phyloP scores from a whole-genome alignment of 2,888 invertebrate genomes.

The Gymnocheta viridis region DNA sequence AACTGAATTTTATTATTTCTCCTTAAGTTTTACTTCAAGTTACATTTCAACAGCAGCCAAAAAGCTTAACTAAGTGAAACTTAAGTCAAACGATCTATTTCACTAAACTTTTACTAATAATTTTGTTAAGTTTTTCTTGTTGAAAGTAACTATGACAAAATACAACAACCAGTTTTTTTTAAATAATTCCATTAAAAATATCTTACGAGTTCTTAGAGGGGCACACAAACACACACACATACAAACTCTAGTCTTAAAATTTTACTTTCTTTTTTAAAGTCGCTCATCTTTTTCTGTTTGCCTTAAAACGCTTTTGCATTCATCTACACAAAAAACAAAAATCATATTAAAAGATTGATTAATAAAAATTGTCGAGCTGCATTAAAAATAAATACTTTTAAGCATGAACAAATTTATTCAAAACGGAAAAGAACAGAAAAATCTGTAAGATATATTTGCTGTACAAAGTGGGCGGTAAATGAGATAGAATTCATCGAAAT shows the following conservation, averaged over 20 bases:
- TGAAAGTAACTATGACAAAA: conserved; percentile 37
- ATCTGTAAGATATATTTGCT: background rate
- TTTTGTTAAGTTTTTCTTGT: conserved; percentile 5
- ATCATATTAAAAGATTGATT: conserved; percentile 48
- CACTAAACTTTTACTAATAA: conserved; percentile 36
- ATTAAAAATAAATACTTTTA: background rate
- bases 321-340: conserved; percentile 13
- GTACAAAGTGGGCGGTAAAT: conserved; percentile 35
- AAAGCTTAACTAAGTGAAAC: conserved; percentile 41
- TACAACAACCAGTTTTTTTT: conserved; percentile 46
- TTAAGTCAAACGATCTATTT: conserved; percentile 15
- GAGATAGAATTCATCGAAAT: conserved; percentile 43
- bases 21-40: background rate
- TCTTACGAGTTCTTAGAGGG: conserved; percentile 23
- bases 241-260: background rate
- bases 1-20: background rate
- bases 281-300: background rate
- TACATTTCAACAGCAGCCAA: background rate
- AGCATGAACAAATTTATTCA: background rate
- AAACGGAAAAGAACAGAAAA: conserved; percentile 1
- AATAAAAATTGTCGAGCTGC: background rate
- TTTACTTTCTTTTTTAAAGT: conserved; percentile 52
- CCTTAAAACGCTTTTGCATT: conserved; percentile 23
- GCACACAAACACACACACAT: background rate
- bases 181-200: conserved; percentile 47